These are phyloP conservation scores for Copidosoma aretas DNA, from an alignment of 2,888 invertebrate species.

Conservation along the genomic window DNA sequence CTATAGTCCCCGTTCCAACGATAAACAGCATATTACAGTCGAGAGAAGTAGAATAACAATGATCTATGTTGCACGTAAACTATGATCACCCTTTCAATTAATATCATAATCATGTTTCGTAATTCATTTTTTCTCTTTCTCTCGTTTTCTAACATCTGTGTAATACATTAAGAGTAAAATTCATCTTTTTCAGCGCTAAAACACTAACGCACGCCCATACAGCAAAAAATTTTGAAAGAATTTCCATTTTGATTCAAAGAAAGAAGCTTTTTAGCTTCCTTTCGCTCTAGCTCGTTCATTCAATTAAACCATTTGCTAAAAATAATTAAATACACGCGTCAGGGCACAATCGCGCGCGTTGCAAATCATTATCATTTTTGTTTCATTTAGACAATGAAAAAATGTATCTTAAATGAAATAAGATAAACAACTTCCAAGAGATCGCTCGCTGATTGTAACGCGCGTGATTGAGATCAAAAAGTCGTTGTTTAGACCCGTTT, in stretches of 20 bases:
- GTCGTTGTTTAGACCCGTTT: slow-evolving; percentile 1
- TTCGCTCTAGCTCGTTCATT: slow-evolving; percentile 13
- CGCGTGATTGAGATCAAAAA: slow-evolving; percentile 40
- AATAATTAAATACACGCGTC: slow-evolving; percentile 30
- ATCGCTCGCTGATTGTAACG: slow-evolving; percentile 34
- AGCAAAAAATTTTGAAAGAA: slow-evolving; percentile 40
- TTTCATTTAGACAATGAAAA: no score
- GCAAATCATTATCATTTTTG: slow-evolving; percentile 13
- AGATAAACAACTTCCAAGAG: slow-evolving; percentile 32
- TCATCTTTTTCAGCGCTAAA: slow-evolving; percentile 8
- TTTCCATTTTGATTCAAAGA: slow-evolving; percentile 38
- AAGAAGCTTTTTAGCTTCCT: slow-evolving; percentile 37
- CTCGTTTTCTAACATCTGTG: slow-evolving; percentile 41
- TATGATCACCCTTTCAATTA: slow-evolving; percentile 33
- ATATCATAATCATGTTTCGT: slow-evolving; percentile 5
- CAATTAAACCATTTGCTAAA: slow-evolving; percentile 36
- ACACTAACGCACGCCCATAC: slow-evolving; percentile 23
- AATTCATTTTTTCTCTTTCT: slow-evolving; percentile 33
- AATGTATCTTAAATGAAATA: slow-evolving; percentile 9
- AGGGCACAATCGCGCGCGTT: slow-evolving; percentile 41
- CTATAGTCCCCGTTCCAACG: slow-evolving; percentile 43
- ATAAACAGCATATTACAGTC: slow-evolving; percentile 43
- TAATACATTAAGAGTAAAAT: slow-evolving; percentile 38
- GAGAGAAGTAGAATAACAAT: slow-evolving; percentile 44
- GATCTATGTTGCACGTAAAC: slow-evolving; percentile 40